A percentile compares a stretch with the other conserved stretches of the same genome.
These are phyloP conservation scores for Adelphocoris suturalis DNA, from an alignment of 2,888 invertebrate species.

Conservation along the genomic window DNA sequence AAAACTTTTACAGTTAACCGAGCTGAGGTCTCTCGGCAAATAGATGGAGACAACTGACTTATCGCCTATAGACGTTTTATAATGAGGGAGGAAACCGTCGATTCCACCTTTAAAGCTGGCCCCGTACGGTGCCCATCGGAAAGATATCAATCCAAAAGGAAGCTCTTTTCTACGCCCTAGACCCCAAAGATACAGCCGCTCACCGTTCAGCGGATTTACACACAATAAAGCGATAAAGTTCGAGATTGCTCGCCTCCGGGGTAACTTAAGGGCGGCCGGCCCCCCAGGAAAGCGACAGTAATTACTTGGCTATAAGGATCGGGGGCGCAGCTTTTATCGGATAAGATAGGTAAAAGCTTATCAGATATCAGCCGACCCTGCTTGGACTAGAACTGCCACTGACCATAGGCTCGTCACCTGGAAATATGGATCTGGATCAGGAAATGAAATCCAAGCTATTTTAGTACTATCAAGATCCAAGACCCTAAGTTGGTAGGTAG, in stretches of 20 bases:
- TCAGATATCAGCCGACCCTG: not conserved
- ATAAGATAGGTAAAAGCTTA: not conserved
- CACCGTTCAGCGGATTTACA: slow-evolving; percentile 56
- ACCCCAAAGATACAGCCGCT: slow-evolving; percentile 9
- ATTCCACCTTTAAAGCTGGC: slow-evolving; percentile 42
- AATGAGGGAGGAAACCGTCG: slow-evolving; percentile 59
- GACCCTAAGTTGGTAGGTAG: too few species aligned
- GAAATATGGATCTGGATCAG: too few species aligned
- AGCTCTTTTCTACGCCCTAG: slow-evolving; percentile 12
- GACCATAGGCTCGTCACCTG: too few species aligned
- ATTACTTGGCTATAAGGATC: slow-evolving; percentile 8
- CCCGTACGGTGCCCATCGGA: slow-evolving; percentile 32
- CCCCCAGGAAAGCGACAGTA: slow-evolving; percentile 48
- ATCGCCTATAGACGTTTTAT: slow-evolving; percentile 29
- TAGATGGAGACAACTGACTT: slow-evolving; percentile 57
- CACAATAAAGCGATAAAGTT: slow-evolving; percentile 68
- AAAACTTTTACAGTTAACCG: slow-evolving; percentile 50
- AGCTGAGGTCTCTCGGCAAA: not conserved
- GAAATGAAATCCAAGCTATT: too few species aligned
- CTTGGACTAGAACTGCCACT: too few species aligned
- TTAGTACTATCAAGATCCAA: too few species aligned
- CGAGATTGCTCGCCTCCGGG: slow-evolving; percentile 20
- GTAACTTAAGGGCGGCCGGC: slow-evolving; percentile 30
- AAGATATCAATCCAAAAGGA: slow-evolving; percentile 64
- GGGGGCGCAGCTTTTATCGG: slow-evolving; percentile 24